phyloP scores from a whole-genome alignment of 2,888 invertebrate species.

The Deilephila porcellus region DNA sequence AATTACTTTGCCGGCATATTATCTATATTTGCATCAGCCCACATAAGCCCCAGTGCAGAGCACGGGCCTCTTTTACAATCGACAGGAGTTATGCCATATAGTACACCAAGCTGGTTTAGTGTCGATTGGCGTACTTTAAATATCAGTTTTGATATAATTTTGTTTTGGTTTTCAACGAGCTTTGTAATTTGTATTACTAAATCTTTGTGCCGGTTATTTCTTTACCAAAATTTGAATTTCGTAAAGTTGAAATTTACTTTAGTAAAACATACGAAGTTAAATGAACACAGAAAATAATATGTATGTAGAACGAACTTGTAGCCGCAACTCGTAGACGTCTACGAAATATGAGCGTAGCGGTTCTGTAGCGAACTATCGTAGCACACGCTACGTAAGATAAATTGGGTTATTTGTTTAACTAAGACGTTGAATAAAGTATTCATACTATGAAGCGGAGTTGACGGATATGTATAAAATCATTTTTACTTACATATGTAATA shows the following conservation, averaged over 20 bases:
- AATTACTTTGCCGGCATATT: no score
- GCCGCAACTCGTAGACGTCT: conserved; percentile 23
- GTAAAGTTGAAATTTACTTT: background rate
- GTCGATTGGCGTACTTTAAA: no score
- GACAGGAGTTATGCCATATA: no score
- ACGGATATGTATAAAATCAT: background rate
- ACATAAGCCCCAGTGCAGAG: no score
- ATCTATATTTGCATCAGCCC: no score
- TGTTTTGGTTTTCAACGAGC: no score
- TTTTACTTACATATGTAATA: background rate
- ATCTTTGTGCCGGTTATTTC: no score
- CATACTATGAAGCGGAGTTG: conserved; percentile 2
- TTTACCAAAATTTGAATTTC: no score
- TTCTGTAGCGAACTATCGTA: conserved; percentile 5
- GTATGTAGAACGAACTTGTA: background rate
- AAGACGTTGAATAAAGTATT: conserved; percentile 8
- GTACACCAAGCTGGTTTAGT: no score
- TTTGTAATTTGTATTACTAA: no score
- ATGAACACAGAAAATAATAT: background rate
- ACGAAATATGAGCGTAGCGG: conserved; percentile 25
- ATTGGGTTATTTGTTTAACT: conserved; percentile 24
- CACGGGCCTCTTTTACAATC: no score
- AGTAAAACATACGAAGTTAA: background rate
- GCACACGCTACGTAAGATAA: conserved; percentile 13
- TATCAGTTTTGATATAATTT: no score